phyloP scores from a whole-genome alignment of 2,797 vertebrate genomes.

The Halcyon smyrnensis region DNA sequence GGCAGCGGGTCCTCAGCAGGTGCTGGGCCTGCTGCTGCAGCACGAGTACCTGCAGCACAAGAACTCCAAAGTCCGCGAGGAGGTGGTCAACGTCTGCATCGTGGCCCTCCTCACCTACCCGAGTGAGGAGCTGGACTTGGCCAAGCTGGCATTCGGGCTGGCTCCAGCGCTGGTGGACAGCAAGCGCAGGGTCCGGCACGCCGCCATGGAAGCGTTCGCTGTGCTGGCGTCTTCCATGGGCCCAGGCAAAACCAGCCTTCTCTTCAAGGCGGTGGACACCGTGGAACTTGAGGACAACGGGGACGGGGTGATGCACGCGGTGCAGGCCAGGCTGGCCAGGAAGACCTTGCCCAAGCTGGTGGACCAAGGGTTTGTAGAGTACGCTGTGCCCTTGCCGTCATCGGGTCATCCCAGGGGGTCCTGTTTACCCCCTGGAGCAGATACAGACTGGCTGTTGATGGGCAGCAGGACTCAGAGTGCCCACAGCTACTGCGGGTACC shows the following conservation, averaged over 20 bases:
- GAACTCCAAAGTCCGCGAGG: conserved; percentile 86
- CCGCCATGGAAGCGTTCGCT: conserved; percentile 88
- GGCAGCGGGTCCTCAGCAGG: conserved; percentile 80
- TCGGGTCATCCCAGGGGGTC: conserved; percentile 71
- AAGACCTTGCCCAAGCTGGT: conserved; percentile 83
- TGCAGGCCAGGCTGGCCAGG: conserved; percentile 88
- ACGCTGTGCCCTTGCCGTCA: conserved; percentile 83
- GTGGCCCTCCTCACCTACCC: conserved; percentile 86
- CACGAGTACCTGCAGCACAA: conserved; percentile 83
- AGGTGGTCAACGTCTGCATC: conserved; percentile 86
- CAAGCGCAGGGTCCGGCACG: conserved; percentile 88
- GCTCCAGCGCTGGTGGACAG: conserved; percentile 86
- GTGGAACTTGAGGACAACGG: conserved; percentile 85
- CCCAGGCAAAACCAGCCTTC: conserved; percentile 78
- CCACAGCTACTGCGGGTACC: conserved; percentile 77
- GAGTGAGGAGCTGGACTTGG: conserved; percentile 85
- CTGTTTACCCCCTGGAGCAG: conserved; percentile 78
- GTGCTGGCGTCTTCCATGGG: conserved; percentile 85
- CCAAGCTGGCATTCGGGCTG: conserved; percentile 83
- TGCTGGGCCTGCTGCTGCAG: conserved; percentile 83
- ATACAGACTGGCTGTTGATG: conserved; percentile 89
- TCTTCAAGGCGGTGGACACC: conserved; percentile 87
- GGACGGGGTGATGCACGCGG: conserved; percentile 85
- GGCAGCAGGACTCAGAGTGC: conserved; percentile 84
- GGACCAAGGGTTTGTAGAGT: conserved; percentile 84